phyloP scores from a whole-genome alignment of 1,140 invertebrate species.

The Dendroctonus valens region DNA sequence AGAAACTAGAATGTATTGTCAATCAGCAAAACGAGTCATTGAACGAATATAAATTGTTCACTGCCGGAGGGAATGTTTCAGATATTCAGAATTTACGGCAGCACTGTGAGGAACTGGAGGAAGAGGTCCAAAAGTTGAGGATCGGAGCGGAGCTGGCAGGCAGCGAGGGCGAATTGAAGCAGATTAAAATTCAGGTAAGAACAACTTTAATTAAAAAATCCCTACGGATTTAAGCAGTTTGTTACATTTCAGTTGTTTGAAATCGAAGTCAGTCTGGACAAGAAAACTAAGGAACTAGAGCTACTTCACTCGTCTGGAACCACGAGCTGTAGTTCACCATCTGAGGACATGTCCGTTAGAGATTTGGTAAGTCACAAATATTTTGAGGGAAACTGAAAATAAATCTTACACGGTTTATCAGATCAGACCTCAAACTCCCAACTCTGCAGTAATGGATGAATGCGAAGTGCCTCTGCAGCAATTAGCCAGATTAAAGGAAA shows the following conservation, averaged over 20 bases:
- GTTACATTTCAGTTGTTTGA: conserved; percentile 54
- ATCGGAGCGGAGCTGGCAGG: conserved; percentile 57
- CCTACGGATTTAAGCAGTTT: background rate
- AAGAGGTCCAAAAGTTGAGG: conserved; percentile 59
- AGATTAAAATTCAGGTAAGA: conserved; percentile 53
- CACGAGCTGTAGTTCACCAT: conserved; percentile 65
- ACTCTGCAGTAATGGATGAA: conserved; percentile 38
- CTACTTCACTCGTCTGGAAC: conserved; percentile 62
- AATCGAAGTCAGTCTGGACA: conserved; percentile 61
- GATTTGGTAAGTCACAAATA: conserved; percentile 55
- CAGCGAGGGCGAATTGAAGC: conserved; percentile 55
- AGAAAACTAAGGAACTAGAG: conserved; percentile 69
- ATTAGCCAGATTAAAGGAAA: conserved; percentile 61
- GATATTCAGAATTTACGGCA: conserved; percentile 54
- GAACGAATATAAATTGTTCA: conserved; percentile 7
- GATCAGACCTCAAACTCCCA: conserved; percentile 42
- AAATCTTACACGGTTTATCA: conserved; percentile 11
- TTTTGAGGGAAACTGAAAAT: conserved; percentile 7
- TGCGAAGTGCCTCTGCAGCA: conserved; percentile 49
- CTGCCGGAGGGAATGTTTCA: conserved; percentile 49
- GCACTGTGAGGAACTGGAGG: conserved; percentile 57
- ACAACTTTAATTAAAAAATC: conserved; percentile 1
- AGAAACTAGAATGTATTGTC: conserved; percentile 50
- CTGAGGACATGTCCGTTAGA: conserved; percentile 74
- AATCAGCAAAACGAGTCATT: conserved; percentile 53